A percentile compares a stretch with the other conserved stretches of the same genome.
These are phyloP conservation scores for Andricus quercusramuli DNA, from an alignment of 2,888 invertebrate species.

Conservation along the genomic window DNA sequence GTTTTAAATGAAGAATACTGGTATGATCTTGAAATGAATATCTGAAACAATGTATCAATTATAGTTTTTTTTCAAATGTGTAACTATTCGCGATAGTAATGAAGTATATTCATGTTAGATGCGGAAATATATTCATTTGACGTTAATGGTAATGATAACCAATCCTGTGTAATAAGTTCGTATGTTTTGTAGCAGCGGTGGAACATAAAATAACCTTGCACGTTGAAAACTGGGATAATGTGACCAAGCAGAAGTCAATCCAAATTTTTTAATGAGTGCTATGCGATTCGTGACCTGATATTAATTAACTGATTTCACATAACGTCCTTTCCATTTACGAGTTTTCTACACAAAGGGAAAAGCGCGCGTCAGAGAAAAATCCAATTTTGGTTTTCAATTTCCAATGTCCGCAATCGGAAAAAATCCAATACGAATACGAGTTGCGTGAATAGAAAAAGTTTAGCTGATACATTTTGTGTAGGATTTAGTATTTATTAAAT, in stretches of 20 bases:
- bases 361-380: background rate
- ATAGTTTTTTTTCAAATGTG: background rate
- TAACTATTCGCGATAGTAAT: background rate
- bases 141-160: background rate
- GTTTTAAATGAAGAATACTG: no score
- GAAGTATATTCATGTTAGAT: background rate
- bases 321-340: background rate
- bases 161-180: slow-evolving; percentile 5
- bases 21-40: background rate
- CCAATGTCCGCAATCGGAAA: background rate
- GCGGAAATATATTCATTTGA: background rate
- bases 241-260: slow-evolving; percentile 11
- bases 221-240: slow-evolving; percentile 13
- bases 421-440: background rate
- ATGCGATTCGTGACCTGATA: background rate
- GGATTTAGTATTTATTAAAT: background rate
- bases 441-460: background rate
- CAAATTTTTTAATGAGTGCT: slow-evolving; percentile 31
- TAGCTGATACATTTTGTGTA: background rate
- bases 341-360: background rate
- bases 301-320: slow-evolving; percentile 24
- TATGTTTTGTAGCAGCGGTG: slow-evolving; percentile 1
- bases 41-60: background rate
- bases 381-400: background rate
- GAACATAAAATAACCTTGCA: background rate